Percentiles rank a stretch among this genome's conserved stretches.
phyloP scores from a whole-genome alignment of 2,113 vertebrate genomes.

The Festucalex cinctus region DNA sequence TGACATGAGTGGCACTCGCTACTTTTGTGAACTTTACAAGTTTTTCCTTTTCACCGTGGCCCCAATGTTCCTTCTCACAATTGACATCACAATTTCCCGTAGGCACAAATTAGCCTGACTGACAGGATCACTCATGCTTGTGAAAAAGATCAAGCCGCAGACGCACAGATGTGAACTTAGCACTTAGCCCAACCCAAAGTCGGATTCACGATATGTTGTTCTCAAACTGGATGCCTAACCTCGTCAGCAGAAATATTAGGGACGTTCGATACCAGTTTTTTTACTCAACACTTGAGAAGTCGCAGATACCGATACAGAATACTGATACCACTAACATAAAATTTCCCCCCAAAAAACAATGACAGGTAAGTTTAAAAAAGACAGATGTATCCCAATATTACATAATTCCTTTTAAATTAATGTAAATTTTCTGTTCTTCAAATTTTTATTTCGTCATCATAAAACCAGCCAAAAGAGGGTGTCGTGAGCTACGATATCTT shows the following conservation, averaged over 20 bases:
- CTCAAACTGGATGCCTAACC: not conserved
- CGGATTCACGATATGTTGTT: not conserved
- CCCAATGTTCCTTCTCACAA: not conserved
- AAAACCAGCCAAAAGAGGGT: no score
- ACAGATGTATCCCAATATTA: no score
- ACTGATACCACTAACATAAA: no score
- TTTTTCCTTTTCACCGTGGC: not conserved
- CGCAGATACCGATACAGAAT: no score
- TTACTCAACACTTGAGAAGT: no score
- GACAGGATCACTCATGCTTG: not conserved
- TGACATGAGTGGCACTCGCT: slow-evolving; percentile 38
- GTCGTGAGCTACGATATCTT: no score
- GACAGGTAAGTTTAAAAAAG: no score
- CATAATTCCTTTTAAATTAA: no score
- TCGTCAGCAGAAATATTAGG: not conserved
- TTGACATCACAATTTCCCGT: not conserved
- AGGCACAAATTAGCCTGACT: not conserved
- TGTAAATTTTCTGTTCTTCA: no score
- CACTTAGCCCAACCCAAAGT: not conserved
- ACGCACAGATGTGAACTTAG: not conserved
- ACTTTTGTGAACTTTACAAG: not conserved
- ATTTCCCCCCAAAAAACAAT: no score
- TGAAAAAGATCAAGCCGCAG: not conserved
- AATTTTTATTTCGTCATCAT: no score
- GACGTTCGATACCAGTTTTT: no score